Base-by-base conservation (phyloP, 2,113 vertebrate genomes). In the Tursiops truncatus region DNA sequence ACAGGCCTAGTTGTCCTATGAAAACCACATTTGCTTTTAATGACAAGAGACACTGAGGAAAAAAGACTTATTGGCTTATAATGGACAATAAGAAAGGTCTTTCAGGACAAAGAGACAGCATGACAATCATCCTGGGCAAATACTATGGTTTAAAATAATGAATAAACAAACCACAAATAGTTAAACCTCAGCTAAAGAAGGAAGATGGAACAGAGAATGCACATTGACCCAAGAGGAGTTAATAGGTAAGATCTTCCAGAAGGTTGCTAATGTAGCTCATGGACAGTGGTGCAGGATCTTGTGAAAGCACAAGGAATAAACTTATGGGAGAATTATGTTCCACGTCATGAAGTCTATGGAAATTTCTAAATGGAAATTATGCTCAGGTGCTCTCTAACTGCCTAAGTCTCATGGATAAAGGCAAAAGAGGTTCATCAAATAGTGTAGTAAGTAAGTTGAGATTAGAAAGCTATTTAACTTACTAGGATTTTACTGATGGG, bases 391-490 rank as follows among this genome's bases (percentile, higher is more conserved):
- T 88, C 0, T 62, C 7, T 87, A 74, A 62, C 15, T 91, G 33
- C 21, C 15, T 77, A 47, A 36, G 47, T 65, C 17, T 14, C 70
- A 76, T 3, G 33, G n/a, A 89, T 31, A 90, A 79, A 79, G 28
- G 89, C 28, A 58, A 84, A 79, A 38, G 4, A 93, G 6, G 25
- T 60, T 38, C 77, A 79, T 36, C 26, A 74, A 84, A 80, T 60
- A 74, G 4, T 47, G 3, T 8, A 95, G 26, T 63, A 86, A 53
- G 14, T 65, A 86, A 53, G 11, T 65, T 81, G 33, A 12, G 28
- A 80, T 83, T 53, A 91, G 50, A 87, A 89, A 80, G 18, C n/a
- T 87, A 36, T 87, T 97, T 87, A 92, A 95, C 9, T 71, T 80
- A 44, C 6, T 41, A 86, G 31, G 6, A 90, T 77, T 96, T 96